Evolutionary conservation across 2,888 invertebrate species (phyloP), one percentile per base, ranked within the genome.

Genomic region (Brenthis ino): DNA sequence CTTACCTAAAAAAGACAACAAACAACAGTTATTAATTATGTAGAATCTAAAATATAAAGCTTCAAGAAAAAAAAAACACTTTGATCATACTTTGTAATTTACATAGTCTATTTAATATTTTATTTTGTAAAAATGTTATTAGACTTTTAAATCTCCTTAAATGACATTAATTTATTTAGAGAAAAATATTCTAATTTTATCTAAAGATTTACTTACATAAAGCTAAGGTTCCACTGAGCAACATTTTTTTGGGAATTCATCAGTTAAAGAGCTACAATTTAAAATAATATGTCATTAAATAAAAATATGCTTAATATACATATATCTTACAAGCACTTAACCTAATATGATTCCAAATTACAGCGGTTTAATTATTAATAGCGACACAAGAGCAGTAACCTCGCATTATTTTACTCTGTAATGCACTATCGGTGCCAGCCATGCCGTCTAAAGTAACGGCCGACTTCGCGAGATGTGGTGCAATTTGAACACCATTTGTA

Each of bases 341-440:
- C 61, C 61, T 63, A 63, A 53, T 63, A 53, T 37, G 53, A 51
- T 47, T 56, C 47, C 47, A 65, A 50, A 65, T 56, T 65, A 37
- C 54, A 69, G 56, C 56, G 54, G 57, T 37, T 61, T 47, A 48
- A 64, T 67, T 69, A 69, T 67, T 69, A 63, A 69, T 69, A 63
- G 63, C 65, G 53, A 72, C 70, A 69, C 63, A 61, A 67, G 64
- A 64, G 54, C 58, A 70, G 58, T 71, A 72, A 73, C 73, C 73
- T 72, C 72, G 72, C 72, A 67, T 73, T 73, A 70, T 70, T 63
- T 50, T 55, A 57, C 20, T 48, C 65, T n/a, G 64, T 51, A 66
- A 67, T 64, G 67, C 64, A 57, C 57, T 70, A 56, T 65, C 64
- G 56, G 57, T 65, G 64, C 64, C 64, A 65, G 64, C 33, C 33